Evolutionary conservation across 2,113 vertebrate genomes (phyloP).

Genomic region (Seriola dumerili): DNA sequence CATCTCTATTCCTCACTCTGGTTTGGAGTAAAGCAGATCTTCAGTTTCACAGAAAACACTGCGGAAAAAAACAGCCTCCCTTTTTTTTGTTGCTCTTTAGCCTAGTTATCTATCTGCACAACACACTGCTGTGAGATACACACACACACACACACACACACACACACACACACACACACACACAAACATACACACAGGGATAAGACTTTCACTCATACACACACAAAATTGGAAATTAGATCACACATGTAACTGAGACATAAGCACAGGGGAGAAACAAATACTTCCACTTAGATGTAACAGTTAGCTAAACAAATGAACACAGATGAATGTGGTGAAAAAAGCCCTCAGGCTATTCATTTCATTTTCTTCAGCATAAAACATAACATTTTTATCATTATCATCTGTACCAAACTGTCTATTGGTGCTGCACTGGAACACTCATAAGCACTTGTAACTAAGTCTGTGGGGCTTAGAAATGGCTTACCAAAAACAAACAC

Average conservation of each 20-base stretch:
- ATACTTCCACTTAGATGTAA: slow-evolving; percentile 31
- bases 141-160: not conserved
- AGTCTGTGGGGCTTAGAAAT: not conserved
- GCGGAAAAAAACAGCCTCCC: slow-evolving; percentile 6
- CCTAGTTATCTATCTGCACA: slow-evolving; percentile 53
- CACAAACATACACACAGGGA: not conserved
- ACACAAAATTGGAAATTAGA: slow-evolving; percentile 46
- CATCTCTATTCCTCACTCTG: not conserved
- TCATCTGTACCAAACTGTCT: slow-evolving; percentile 4
- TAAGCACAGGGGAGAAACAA: not conserved
- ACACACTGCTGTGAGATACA: slow-evolving; percentile 16
- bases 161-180: slow-evolving; percentile 4
- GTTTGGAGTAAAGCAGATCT: slow-evolving; percentile 20
- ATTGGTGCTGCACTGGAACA: slow-evolving; percentile 8
- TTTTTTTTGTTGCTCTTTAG: slow-evolving; percentile 39
- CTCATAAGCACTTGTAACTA: not conserved
- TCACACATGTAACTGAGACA: slow-evolving; percentile 51
- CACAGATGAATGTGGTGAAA: slow-evolving; percentile 35
- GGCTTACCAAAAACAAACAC: slow-evolving; percentile 24
- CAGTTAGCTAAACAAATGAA: slow-evolving; percentile 34
- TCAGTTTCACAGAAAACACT: slow-evolving; percentile 25
- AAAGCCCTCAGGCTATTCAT: slow-evolving; percentile 4
- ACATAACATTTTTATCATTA: slow-evolving; percentile 18
- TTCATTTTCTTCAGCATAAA: slow-evolving; percentile 23
- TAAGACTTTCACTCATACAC: not conserved